Evolutionary conservation across 2,888 invertebrate genomes (phyloP), one percentile per base, ranked within the genome.

Genomic region (Acrobasis repandana): DNA sequence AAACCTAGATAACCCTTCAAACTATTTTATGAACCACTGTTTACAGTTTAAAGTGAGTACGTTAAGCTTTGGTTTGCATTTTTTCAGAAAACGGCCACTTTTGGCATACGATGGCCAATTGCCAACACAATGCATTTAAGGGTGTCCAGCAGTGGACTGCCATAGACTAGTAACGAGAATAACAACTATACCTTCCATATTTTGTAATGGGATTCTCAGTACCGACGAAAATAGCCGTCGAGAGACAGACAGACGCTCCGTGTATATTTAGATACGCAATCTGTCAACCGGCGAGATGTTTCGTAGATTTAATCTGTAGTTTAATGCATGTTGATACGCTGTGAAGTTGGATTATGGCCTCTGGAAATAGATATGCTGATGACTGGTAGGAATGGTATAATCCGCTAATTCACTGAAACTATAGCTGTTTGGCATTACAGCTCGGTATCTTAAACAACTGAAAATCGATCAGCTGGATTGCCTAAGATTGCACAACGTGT

Each of bases 231-330:
- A 58, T 58, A 58, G 57, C 34, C 47, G 56, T 28, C 43, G 43
- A 14, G 43, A 14, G 56, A 58, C 57, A 58, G 57, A 58, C 57
- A 47, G 57, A 49, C 57, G 28, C 5, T 48, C 57, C 36, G 33
- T 48, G 49, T 57, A 57, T 48, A 58, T 48, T 58, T 49, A 48
- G 57, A 58, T 9, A 58, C 9, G 57, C 57, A 58, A 58, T 58
- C 57, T 18, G 34, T 58, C 57, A 58, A 56, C 56, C 28, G 28
- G 28, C 15, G 56, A 56, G 47, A 56, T 33, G 47, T 33, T 56
- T 38, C 54, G 46, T 56, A 47, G 28, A 56, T 15, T 36, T 16
- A 52, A 52, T 36, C 36, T 52, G 9, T n/a, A 11, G n/a, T 52
- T 52, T 34, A 52, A 36, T 52, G 36, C n/a, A n/a, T n/a, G 33